phyloP scores from a whole-genome alignment of 2,888 invertebrate species.

The Agonopterix arenella region DNA sequence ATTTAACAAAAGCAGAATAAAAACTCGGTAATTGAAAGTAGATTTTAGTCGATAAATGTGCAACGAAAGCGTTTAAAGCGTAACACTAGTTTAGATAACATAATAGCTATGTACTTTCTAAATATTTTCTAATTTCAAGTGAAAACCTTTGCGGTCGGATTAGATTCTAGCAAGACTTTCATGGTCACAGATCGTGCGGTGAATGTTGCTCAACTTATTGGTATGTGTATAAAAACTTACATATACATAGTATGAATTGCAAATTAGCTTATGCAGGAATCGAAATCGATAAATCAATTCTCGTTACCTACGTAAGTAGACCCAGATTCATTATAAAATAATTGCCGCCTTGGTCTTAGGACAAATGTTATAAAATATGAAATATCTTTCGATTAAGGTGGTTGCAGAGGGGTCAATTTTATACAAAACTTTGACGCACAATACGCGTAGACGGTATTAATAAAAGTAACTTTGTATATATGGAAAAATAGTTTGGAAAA shows the following conservation, averaged over 20 bases:
- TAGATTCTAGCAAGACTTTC: constrained; percentile 23
- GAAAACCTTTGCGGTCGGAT: constrained; percentile 33
- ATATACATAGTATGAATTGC: constrained; percentile 14
- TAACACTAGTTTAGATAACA: constrained; percentile 51
- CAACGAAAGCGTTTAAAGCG: constrained; percentile 53
- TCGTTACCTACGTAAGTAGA: constrained; percentile 1
- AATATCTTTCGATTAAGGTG: too few species aligned
- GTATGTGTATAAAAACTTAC: constrained; percentile 1
- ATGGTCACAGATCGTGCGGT: constrained; percentile 21
- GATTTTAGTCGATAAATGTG: constrained; percentile 37
- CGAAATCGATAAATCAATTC: constrained; percentile 16
- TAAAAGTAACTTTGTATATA: too few species aligned
- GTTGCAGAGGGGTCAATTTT: too few species aligned
- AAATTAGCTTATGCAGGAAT: constrained; percentile 13
- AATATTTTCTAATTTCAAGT: constrained; percentile 42
- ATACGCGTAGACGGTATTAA: too few species aligned
- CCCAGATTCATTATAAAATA: not conserved
- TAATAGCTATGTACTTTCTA: constrained; percentile 53
- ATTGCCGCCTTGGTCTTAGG: too few species aligned
- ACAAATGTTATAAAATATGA: too few species aligned
- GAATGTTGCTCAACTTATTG: constrained; percentile 9
- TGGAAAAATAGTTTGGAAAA: too few species aligned
- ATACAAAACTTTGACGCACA: too few species aligned
- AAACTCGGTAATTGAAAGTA: constrained; percentile 45
- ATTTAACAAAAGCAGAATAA: constrained; percentile 17